Evolutionary conservation across 2,888 invertebrate genomes (phyloP).

Genomic region (Clunio marinus): DNA sequence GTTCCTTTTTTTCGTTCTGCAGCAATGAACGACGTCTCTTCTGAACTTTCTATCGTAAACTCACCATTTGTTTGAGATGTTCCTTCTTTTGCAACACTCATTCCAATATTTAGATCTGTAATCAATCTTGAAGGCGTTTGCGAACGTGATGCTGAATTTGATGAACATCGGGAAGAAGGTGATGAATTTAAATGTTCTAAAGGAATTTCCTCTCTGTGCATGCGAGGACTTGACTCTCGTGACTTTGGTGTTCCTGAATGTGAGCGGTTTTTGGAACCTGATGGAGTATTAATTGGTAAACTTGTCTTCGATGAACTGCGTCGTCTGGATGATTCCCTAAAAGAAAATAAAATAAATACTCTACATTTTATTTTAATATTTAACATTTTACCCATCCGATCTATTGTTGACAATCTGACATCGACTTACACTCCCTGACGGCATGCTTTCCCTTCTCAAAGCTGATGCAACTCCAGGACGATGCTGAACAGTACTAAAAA

Average conservation of each 20-base stretch:
- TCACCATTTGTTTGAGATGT: neutral
- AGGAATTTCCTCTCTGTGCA: slow-evolving; percentile 75
- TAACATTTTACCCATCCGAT: slow-evolving; percentile 21
- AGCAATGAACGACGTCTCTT: slow-evolving; percentile 76
- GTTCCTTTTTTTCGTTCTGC: slow-evolving; percentile 53
- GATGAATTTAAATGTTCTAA: slow-evolving; percentile 65
- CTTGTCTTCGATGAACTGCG: slow-evolving; percentile 7
- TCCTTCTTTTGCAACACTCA: slow-evolving; percentile 37
- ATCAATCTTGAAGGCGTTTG: slow-evolving; percentile 50
- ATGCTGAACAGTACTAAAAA: slow-evolving; percentile 53
- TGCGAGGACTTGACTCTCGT: slow-evolving; percentile 66
- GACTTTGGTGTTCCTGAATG: slow-evolving; percentile 54
- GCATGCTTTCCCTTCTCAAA: slow-evolving; percentile 52
- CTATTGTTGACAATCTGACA: slow-evolving; percentile 44
- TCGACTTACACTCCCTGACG: slow-evolving; percentile 47
- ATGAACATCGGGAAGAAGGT: slow-evolving; percentile 45
- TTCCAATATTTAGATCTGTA: slow-evolving; percentile 45
- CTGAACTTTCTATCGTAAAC: slow-evolving; percentile 52
- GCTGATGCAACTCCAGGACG: slow-evolving; percentile 59
- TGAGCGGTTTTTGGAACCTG: slow-evolving; percentile 46
- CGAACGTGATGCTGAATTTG: slow-evolving; percentile 51
- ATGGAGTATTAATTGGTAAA: slow-evolving; percentile 18
- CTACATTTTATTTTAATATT: slow-evolving; percentile 25
- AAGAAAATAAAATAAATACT: slow-evolving; percentile 1
- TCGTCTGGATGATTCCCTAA: neutral